A percentile compares a stretch with the other conserved stretches of the same genome.
Conservation (phyloP, 2,797 vertebrate genomes). For the Xiphophorus birchmanni region DNA sequence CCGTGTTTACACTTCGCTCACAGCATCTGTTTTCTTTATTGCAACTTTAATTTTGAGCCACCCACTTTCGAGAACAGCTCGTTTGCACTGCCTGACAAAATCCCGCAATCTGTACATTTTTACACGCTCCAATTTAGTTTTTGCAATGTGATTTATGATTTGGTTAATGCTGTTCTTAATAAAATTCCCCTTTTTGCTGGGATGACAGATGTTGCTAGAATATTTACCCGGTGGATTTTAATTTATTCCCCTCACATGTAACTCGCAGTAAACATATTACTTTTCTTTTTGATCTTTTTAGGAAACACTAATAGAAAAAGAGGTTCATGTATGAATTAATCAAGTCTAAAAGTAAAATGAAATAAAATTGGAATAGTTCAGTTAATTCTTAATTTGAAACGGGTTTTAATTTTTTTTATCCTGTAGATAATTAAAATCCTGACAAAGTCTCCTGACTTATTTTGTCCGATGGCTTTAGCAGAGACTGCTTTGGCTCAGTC, state of each 20-base stretch:
- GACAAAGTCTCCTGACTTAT: not conserved
- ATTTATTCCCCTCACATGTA: not conserved
- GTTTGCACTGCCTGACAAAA: conserved; percentile 34
- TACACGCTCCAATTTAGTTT: conserved; percentile 38
- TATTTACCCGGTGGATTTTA: not conserved
- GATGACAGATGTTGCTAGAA: conserved; percentile 7
- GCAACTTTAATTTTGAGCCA: conserved; percentile 39
- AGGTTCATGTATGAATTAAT: not conserved
- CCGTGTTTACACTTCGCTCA: conserved; percentile 39
- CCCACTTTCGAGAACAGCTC: conserved; percentile 34
- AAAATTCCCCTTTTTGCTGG: conserved; percentile 12
- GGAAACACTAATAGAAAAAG: not conserved
- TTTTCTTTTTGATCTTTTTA: conserved; percentile 3
- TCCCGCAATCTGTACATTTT: conserved; percentile 42
- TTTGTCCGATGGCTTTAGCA: not conserved
- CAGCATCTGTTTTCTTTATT: conserved; percentile 47
- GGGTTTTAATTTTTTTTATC: not conserved
- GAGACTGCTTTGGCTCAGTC: not conserved
- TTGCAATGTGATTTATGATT: conserved; percentile 39
- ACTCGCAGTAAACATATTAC: not conserved
- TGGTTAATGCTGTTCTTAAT: conserved; percentile 7
- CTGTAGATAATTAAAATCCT: not conserved
- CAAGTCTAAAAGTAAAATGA: not conserved
- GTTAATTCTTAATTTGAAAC: conserved; percentile 14
- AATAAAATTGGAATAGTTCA: not conserved